Percentiles rank a stretch among this genome's conserved stretches.
Evolutionary conservation across 2,797 vertebrate genomes (phyloP).

Genomic region (Sebastes steindachneri): DNA sequence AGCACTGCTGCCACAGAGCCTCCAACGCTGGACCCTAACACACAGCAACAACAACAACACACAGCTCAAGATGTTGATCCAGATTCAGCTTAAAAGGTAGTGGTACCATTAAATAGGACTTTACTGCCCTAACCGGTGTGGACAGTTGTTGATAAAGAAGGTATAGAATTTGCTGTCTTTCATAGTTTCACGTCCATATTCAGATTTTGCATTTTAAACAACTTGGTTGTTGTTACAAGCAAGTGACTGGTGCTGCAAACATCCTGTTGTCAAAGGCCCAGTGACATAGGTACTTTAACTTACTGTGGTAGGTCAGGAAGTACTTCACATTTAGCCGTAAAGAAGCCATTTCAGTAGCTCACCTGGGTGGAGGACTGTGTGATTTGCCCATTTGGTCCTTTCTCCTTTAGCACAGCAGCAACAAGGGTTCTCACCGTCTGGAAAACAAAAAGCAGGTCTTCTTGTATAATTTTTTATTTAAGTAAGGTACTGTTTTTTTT

Average conservation of each 20-base stretch:
- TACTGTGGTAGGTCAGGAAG: background rate
- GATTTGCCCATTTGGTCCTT: slow-evolving; percentile 82
- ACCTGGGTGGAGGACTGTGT: slow-evolving; percentile 87
- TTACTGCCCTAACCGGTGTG: fast-evolving
- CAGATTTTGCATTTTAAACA: background rate
- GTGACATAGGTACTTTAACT: background rate
- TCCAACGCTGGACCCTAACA: slow-evolving; percentile 89
- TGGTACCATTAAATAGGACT: background rate
- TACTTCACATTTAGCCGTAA: background rate
- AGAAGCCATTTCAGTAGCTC: background rate
- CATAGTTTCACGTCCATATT: background rate
- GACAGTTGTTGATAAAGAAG: background rate
- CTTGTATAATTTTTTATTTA: background rate
- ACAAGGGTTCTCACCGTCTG: slow-evolving; percentile 90
- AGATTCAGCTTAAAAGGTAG: background rate
- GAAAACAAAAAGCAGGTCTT: background rate
- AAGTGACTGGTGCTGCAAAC: background rate
- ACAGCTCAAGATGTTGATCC: background rate
- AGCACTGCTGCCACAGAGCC: slow-evolving; percentile 93
- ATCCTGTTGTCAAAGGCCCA: background rate
- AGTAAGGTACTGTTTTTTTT: background rate
- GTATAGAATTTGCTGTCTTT: background rate
- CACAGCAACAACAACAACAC: background rate
- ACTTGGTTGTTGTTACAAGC: background rate
- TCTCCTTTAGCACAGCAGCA: slow-evolving; percentile 92